Evolutionary conservation across 1,140 invertebrate genomes (phyloP).

Genomic region (Drosophila parvula): DNA sequence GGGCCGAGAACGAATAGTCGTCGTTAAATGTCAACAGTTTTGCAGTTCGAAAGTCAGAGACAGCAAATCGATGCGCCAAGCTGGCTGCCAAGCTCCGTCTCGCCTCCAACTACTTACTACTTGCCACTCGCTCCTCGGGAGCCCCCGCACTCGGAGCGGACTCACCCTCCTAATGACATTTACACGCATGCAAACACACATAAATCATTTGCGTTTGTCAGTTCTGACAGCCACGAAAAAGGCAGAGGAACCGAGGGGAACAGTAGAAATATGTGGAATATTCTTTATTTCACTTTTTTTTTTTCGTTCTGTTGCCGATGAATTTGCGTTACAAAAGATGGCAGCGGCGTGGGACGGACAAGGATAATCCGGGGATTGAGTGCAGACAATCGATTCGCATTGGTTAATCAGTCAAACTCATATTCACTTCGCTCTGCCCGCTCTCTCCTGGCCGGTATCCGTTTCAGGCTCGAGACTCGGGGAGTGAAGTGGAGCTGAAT

Average conservation of each 20-base stretch:
- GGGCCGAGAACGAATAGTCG: conserved; percentile 30
- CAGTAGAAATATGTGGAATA: conserved; percentile 37
- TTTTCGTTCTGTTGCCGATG: conserved; percentile 16
- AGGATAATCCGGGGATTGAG: conserved; percentile 60
- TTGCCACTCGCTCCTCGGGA: conserved; percentile 4
- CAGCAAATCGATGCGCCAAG: conserved; percentile 69
- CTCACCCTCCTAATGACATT: conserved; percentile 77
- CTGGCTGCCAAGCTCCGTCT: neutral
- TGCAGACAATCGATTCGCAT: conserved; percentile 77
- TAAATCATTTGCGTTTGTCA: conserved; percentile 83
- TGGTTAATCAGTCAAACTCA: conserved; percentile 78
- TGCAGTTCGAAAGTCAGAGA: conserved; percentile 71
- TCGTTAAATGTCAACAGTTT: conserved; percentile 76
- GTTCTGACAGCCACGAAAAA: conserved; percentile 76
- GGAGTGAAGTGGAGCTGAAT: conserved; percentile 34
- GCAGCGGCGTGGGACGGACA: conserved; percentile 28
- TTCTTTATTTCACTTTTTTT: conserved; percentile 16
- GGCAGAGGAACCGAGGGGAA: conserved; percentile 14
- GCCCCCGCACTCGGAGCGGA: conserved; percentile 16
- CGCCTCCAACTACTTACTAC: conserved; percentile 14
- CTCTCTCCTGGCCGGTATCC: conserved; percentile 9
- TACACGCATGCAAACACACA: conserved; percentile 82
- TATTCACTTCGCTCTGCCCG: conserved; percentile 44
- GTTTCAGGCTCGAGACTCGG: conserved; percentile 2
- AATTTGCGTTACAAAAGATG: conserved; percentile 55